Conservation (phyloP, 2,888 invertebrate genomes). For the Temnothorax rugatulus region DNA sequence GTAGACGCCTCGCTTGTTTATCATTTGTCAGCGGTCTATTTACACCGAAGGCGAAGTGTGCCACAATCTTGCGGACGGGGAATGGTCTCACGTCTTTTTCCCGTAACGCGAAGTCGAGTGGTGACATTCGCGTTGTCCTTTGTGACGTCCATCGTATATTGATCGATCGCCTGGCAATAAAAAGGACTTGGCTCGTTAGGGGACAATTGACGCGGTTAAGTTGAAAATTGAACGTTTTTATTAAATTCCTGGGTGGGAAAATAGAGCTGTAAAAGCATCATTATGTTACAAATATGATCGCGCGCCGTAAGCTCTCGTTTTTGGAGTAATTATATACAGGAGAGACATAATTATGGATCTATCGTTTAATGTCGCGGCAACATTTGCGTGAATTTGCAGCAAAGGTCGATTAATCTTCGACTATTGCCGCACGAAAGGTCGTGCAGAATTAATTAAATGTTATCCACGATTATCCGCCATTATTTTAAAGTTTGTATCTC, state of each 20-base stretch:
- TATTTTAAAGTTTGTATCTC: constrained; percentile 20
- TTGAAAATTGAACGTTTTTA: constrained; percentile 46
- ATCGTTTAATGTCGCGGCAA: constrained; percentile 57
- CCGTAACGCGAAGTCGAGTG: background rate
- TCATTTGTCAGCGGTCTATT: constrained; percentile 80
- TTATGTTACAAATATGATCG: background rate
- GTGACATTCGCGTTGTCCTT: constrained; percentile 8
- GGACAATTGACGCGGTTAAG: constrained; percentile 31
- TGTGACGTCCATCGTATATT: background rate
- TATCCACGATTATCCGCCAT: background rate
- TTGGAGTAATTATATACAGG: constrained; percentile 62
- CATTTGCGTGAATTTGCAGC: constrained; percentile 67
- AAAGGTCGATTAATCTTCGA: constrained; percentile 26
- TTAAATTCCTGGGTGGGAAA: constrained; percentile 3
- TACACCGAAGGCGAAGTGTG: constrained; percentile 73
- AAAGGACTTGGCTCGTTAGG: constrained; percentile 17
- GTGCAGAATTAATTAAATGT: constrained; percentile 33
- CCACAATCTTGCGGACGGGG: constrained; percentile 42
- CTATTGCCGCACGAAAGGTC: constrained; percentile 9
- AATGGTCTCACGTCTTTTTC: background rate
- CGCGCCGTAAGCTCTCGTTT: constrained; percentile 20
- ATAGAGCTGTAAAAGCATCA: background rate
- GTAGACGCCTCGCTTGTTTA: constrained; percentile 67
- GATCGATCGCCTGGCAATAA: constrained; percentile 45
- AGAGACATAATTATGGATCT: constrained; percentile 68